phyloP scores from a whole-genome alignment of 2,113 vertebrate genomes.

The Centropristis striata region DNA sequence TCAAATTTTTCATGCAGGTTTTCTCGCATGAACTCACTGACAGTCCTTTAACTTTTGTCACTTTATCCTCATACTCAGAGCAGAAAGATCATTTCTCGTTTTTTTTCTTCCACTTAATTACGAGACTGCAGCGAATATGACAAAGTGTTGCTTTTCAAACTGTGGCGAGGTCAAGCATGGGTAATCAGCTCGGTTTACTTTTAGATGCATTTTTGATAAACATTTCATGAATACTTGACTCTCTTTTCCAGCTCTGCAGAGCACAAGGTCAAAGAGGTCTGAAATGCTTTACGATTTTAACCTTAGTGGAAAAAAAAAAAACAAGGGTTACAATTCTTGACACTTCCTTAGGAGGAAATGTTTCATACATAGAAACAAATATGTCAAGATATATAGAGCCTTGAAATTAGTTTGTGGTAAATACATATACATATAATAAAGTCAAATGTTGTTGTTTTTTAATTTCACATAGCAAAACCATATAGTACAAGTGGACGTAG shows the following conservation, averaged over 20 bases:
- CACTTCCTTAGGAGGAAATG: constrained; percentile 3
- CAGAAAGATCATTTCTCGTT: background rate
- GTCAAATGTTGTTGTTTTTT: too few relatives aligned
- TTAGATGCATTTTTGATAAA: background rate
- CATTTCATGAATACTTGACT: background rate
- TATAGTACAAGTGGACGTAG: too few relatives aligned
- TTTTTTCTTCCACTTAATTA: background rate
- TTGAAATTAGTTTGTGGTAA: too few relatives aligned
- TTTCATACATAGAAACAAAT: background rate
- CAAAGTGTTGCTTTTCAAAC: background rate
- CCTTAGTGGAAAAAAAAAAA: constrained; percentile 8
- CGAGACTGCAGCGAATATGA: constrained; percentile 14
- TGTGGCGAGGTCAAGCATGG: background rate
- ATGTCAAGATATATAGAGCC: too few relatives aligned
- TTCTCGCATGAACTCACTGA: background rate
- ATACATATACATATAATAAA: too few relatives aligned
- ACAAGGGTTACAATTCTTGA: background rate
- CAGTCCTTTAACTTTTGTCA: background rate
- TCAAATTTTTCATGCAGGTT: background rate
- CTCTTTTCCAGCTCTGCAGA: background rate
- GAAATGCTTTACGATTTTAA: constrained; percentile 7
- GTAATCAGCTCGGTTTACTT: constrained; percentile 8
- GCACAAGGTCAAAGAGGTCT: background rate
- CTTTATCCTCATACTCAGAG: background rate
- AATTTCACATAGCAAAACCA: too few relatives aligned